Percentiles rank a stretch among this genome's conserved stretches.
Conservation (phyloP, 2,888 invertebrate species). For the Eurytoma adleriae region DNA sequence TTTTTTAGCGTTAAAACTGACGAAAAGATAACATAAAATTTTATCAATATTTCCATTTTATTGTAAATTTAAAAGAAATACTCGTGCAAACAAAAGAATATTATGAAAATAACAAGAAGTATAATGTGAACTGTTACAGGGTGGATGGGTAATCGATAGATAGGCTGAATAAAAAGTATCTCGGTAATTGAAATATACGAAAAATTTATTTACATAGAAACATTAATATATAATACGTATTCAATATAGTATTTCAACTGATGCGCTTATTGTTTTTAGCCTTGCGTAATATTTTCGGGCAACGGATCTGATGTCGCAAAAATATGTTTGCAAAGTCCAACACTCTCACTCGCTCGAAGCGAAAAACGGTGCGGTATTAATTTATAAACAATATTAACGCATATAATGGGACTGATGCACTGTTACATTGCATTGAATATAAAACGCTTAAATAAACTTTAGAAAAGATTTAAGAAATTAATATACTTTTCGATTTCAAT, state of each 20-base stretch:
- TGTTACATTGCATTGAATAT: slow-evolving; percentile 38
- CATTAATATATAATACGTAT: slow-evolving; percentile 68
- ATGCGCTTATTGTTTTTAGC: slow-evolving; percentile 64
- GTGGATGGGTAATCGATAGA: background rate
- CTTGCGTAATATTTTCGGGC: slow-evolving; percentile 58
- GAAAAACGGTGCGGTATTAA: slow-evolving; percentile 44
- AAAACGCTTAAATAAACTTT: slow-evolving; percentile 49
- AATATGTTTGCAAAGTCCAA: slow-evolving; percentile 64
- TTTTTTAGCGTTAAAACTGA: too few species aligned
- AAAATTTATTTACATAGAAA: slow-evolving; percentile 75
- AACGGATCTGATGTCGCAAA: slow-evolving; percentile 63
- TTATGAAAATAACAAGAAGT: background rate
- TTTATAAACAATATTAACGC: slow-evolving; percentile 47
- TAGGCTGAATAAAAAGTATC: background rate
- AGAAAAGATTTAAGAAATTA: slow-evolving; percentile 45
- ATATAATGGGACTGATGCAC: slow-evolving; percentile 30
- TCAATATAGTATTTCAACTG: slow-evolving; percentile 71
- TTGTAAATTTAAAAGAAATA: background rate
- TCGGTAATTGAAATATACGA: slow-evolving; percentile 71
- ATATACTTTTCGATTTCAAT: slow-evolving; percentile 54
- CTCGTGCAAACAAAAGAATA: background rate
- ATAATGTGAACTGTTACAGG: background rate
- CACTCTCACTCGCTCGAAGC: slow-evolving; percentile 59
- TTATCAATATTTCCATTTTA: too few species aligned
- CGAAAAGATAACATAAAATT: too few species aligned